A percentile compares a stretch with the other conserved stretches of the same genome.
Evolutionary conservation across 2,113 vertebrate genomes (phyloP).

Genomic region (Lampris megalopsis): DNA sequence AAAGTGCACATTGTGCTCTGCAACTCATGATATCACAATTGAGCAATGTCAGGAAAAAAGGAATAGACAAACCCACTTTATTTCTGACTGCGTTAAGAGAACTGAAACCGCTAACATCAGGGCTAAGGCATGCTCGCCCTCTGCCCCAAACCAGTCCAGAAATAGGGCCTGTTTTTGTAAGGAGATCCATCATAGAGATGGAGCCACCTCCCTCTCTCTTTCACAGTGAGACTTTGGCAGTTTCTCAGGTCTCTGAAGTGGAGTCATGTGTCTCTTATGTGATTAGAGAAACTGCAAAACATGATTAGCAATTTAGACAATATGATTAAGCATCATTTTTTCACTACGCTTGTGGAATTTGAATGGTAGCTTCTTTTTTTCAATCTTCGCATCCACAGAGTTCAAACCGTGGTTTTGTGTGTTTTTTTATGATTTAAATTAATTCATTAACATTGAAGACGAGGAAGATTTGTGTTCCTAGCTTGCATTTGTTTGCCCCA

Average conservation of each 20-base stretch:
- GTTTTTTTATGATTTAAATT: no score
- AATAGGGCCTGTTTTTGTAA: constrained; percentile 79
- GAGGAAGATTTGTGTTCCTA: neutral
- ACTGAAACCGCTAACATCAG: constrained; percentile 47
- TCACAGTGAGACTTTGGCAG: constrained; percentile 44
- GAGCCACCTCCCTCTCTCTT: constrained; percentile 33
- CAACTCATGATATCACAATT: constrained; percentile 43
- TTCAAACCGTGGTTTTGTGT: neutral
- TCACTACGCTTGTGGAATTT: constrained; percentile 11
- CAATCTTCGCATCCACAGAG: neutral
- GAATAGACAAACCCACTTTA: constrained; percentile 24
- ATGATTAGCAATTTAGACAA: constrained; percentile 37
- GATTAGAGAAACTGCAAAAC: constrained; percentile 53
- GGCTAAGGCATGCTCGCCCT: constrained; percentile 44
- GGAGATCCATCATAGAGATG: constrained; percentile 61
- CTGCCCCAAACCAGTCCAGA: constrained; percentile 71
- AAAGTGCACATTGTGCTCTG: neutral
- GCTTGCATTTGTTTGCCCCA: neutral
- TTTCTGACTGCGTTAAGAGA: constrained; percentile 55
- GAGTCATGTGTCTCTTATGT: constrained; percentile 48
- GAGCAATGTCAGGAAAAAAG: constrained; percentile 26
- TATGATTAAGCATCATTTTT: constrained; percentile 30
- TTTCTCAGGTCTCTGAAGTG: constrained; percentile 51
- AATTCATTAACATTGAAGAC: neutral
- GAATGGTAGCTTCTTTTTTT: neutral